Evolutionary conservation across 2,888 invertebrate species (phyloP).

Genomic region (Eupithecia subfuscata): DNA sequence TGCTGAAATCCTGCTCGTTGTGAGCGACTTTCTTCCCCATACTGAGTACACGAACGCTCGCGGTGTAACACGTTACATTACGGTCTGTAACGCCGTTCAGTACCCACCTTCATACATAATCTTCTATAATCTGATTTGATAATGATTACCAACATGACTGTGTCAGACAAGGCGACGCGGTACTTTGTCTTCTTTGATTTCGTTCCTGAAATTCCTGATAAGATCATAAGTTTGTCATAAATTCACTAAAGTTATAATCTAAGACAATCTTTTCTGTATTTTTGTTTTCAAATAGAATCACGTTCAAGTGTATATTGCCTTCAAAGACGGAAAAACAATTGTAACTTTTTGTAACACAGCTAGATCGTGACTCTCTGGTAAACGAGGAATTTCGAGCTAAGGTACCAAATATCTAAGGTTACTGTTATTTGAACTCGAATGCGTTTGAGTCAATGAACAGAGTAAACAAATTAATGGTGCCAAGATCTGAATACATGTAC

Average conservation of each 20-base stretch:
- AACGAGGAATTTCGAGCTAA: conserved; percentile 38
- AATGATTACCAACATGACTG: neutral
- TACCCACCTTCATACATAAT: neutral
- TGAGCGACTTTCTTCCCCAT: too few species aligned
- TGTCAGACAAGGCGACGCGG: neutral
- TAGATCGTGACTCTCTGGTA: conserved; percentile 33
- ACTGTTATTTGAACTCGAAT: conserved; percentile 28
- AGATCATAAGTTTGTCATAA: neutral
- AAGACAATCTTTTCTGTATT: neutral
- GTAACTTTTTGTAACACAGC: conserved; percentile 20
- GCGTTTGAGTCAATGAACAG: conserved; percentile 4
- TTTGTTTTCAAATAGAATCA: neutral
- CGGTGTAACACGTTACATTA: too few species aligned
- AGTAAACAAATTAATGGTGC: conserved; percentile 7
- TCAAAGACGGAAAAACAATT: conserved; percentile 15
- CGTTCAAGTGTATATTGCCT: neutral
- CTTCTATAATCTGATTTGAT: neutral
- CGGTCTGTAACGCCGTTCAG: too few species aligned
- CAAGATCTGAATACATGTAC: neutral
- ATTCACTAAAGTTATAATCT: neutral
- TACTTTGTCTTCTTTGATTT: neutral
- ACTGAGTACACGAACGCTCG: too few species aligned
- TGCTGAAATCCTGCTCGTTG: too few species aligned
- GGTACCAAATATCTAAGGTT: conserved; percentile 35
- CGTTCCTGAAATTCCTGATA: neutral